phyloP scores from a whole-genome alignment of 2,113 vertebrate species.

The Monopterus albus region DNA sequence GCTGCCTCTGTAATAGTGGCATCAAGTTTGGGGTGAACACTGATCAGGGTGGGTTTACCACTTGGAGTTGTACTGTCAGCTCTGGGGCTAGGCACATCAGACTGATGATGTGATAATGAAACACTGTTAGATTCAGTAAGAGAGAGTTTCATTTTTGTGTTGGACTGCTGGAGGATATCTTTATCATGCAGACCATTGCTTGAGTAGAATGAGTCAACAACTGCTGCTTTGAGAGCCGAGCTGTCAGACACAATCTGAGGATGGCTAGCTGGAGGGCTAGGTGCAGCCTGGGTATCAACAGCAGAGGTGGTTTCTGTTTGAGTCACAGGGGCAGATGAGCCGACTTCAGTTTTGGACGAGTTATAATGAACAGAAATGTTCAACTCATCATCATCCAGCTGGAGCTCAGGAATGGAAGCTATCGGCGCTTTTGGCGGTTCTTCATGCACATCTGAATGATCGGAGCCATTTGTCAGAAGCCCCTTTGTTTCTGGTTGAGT shows the following conservation, averaged over 20 bases:
- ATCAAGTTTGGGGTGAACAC: background rate
- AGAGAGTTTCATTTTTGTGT: background rate
- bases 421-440: constrained; percentile 20
- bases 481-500: background rate
- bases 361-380: background rate
- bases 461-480: rapidly evolving
- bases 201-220: background rate
- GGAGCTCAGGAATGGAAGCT: constrained; percentile 57
- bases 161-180: background rate
- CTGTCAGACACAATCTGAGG: background rate
- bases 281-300: background rate
- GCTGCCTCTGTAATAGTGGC: background rate
- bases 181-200: background rate
- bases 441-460: background rate
- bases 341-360: background rate
- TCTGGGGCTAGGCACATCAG: background rate
- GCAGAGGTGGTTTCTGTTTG: background rate
- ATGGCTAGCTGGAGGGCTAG: background rate
- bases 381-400: constrained; percentile 11
- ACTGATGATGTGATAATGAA: constrained; percentile 2
- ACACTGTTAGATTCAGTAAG: background rate
- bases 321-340: background rate
- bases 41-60: background rate
- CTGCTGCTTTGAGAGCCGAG: background rate
- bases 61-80: background rate